These are phyloP conservation scores for Symphodus melops DNA, from an alignment of 2,113 vertebrate genomes.

Conservation along the genomic window DNA sequence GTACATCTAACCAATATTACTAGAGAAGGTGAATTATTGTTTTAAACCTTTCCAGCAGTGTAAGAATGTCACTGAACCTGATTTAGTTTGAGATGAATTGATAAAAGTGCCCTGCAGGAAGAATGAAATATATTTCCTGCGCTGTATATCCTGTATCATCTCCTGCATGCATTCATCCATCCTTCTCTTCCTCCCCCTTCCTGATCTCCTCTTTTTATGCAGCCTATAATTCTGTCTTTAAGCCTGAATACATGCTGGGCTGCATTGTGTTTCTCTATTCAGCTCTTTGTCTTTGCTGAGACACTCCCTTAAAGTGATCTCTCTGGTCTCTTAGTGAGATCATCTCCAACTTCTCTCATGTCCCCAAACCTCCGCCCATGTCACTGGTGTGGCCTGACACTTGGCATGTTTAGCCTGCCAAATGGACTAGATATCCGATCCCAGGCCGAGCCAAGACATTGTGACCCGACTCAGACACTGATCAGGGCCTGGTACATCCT, in stretches of 20 bases:
- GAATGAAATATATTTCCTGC: too few species aligned
- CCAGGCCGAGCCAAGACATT: conserved; percentile 14
- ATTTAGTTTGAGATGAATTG: background rate
- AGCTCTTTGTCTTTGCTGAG: conserved; percentile 29
- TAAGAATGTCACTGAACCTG: too few species aligned
- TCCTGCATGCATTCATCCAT: background rate
- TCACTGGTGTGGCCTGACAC: conserved; percentile 37
- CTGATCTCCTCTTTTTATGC: background rate
- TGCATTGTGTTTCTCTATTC: conserved; percentile 1
- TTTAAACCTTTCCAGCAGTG: background rate
- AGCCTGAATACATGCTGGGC: background rate
- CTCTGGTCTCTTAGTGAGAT: conserved; percentile 39
- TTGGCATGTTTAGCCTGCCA: conserved; percentile 35
- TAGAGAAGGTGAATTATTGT: background rate
- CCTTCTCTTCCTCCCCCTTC: background rate
- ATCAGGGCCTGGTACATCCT: conserved; percentile 16
- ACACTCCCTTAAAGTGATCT: conserved; percentile 26
- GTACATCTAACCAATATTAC: background rate
- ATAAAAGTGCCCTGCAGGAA: background rate
- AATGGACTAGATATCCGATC: conserved; percentile 23
- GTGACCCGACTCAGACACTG: conserved; percentile 19
- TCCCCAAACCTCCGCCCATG: conserved; percentile 38
- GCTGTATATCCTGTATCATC: background rate
- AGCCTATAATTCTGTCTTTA: background rate
- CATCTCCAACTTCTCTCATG: conserved; percentile 12